Base-by-base conservation (phyloP, 2,888 invertebrate genomes). In the Cephonodes hylas region DNA sequence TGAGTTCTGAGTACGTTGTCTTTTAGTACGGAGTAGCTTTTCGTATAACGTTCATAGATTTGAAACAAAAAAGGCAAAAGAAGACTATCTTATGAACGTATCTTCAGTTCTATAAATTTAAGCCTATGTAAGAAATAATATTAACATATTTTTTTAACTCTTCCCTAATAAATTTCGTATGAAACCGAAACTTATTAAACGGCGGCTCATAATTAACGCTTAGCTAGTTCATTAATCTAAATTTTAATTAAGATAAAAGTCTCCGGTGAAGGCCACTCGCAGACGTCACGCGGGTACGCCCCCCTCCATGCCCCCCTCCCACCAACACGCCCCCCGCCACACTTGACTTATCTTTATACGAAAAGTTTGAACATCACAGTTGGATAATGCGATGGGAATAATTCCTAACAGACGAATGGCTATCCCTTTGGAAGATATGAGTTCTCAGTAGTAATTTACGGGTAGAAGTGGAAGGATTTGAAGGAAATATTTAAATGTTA, bases 171-270 rank as follows among this genome's bases (percentile, higher is more conserved):
- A 4, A 23, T 15, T 27, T 46, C 31, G 27, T 58, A 58, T 58
- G 38, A 38, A 42, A 58, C 34, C n/a, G 8, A n/a, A 0, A 38
- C 42, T n/a, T 8, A 5, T 58, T 58, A 22, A 58, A 42, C 22
- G 23, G 46, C 18, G 23, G 27, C 44, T 45, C n/a, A 59, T 61
- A 56, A 59, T 57, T 44, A 56, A 57, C 45, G 45, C 59, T 61
- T 46, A 46, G 45, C 42, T 61, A 61, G 59, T 61, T 61, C 64
- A 64, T 64, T 61, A 59, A 59, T 64, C 61, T 59, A 58, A 61
- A 56, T 59, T 64, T 59, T 61, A 64, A 64, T 64, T 64, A 61
- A 61, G 57, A 61, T 61, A 61, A 61, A 61, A 57, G 57, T 56
- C 22, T 42, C 25, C 27, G 56, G 22, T 56, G 45, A 22, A 23